These are phyloP conservation scores for Hydropsyche betteni DNA, from an alignment of 2,888 invertebrate genomes.

Conservation along the genomic window DNA sequence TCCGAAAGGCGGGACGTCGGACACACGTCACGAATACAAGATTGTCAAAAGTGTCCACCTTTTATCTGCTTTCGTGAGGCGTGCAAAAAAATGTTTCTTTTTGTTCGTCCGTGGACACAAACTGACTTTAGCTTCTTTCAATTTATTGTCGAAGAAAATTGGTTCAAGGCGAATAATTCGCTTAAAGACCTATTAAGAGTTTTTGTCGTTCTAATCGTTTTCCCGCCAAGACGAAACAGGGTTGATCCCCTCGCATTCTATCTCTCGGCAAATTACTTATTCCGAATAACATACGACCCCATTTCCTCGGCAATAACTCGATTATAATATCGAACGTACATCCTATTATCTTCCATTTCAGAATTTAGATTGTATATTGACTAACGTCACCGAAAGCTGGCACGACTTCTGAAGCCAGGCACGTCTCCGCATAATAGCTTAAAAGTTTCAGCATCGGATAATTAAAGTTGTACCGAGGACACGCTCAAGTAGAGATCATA, in stretches of 20 bases:
- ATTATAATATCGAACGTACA: slow-evolving; percentile 49
- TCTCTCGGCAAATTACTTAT: slow-evolving; percentile 46
- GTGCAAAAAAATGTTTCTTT: neutral
- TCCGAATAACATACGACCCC: slow-evolving; percentile 51
- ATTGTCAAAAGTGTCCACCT: slow-evolving; percentile 10
- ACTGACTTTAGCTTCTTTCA: neutral
- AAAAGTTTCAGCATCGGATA: slow-evolving; percentile 44
- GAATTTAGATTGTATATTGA: slow-evolving; percentile 47
- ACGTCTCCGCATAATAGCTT: slow-evolving; percentile 46
- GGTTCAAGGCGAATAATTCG: slow-evolving; percentile 43
- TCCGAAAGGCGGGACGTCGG: neutral
- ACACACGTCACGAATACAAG: slow-evolving; percentile 6
- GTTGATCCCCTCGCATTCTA: slow-evolving; percentile 11
- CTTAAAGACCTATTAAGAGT: slow-evolving; percentile 45
- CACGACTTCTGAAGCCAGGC: slow-evolving; percentile 37
- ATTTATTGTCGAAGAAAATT: neutral
- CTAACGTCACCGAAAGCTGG: slow-evolving; percentile 29
- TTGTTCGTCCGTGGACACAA: neutral
- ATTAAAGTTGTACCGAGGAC: slow-evolving; percentile 16
- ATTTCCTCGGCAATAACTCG: slow-evolving; percentile 51
- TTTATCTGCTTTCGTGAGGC: neutral
- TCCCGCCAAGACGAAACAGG: neutral
- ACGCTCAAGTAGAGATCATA: slow-evolving; percentile 13
- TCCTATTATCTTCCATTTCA: slow-evolving; percentile 51
- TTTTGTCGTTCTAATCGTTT: slow-evolving; percentile 42